Evolutionary conservation across 2,797 vertebrate species (phyloP), one percentile per base, ranked within the genome.

Genomic region (Sciurus carolinensis): DNA sequence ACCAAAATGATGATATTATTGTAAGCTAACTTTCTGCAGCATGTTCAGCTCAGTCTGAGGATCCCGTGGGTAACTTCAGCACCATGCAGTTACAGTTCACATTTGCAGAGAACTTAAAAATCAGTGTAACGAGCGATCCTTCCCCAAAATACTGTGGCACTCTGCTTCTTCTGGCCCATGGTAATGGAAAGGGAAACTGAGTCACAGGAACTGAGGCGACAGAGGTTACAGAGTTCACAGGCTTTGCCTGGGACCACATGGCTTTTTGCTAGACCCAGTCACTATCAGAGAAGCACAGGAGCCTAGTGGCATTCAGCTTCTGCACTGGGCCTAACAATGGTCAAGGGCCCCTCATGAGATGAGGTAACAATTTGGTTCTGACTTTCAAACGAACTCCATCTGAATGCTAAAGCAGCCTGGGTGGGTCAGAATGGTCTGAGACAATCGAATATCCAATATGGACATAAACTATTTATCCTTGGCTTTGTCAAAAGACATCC

Each of bases 41-140:
- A 10, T 75, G 14, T 75, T 75, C 62, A 30, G 47, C 44, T 83
- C 26, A 26, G 62, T 42, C 47, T 52, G 44, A 73, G 18, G 64
- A 22, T 17, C 44, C 64, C 44, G 13, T 26, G 24, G 39, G 42
- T 20, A 39, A 83, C 39, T 20, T 87, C 30, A 4, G 75, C 62
- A 73, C 20, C 2, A 0, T 5, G 47, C 13, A 44, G 18, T 54
- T 67, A 13, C 47, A 83, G 75, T 54, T 93, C 64, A 80, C 82
- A n/a, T 69, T 80, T 75, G 6, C 85, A 69, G 50, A 93, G 86
- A 91, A 52, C 64, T 93, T 87, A 36, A 66, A 3, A 71, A n/a
- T 75, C 59, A 42, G 4, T 42, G 42, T 59, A 24, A n/a, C 69
- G 62, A 66, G 66, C 36, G 28, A 77, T 92, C 57, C 69, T 26